Base-by-base conservation (phyloP, 64 coral and sea anemone species). In the Porites australiensis region DNA sequence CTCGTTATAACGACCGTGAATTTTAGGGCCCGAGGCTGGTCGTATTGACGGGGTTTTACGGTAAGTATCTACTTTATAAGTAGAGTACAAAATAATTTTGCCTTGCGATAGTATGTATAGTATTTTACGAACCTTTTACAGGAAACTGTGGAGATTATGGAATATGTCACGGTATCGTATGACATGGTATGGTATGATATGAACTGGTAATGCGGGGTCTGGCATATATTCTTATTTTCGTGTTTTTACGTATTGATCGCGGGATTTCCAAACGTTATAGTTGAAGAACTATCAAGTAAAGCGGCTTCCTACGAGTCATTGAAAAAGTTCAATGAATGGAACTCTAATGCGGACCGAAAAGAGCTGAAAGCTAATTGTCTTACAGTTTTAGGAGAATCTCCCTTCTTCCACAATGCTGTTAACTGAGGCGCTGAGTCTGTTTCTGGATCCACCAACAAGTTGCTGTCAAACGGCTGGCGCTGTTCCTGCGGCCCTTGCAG, bases 381-480 rank as follows among this genome's bases (percentile, higher is more conserved):
- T 67, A 84, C 81, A 19, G 61, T 44, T 84, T 67, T 16, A 13
- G 44, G 21, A 18, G 19, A 19, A 20, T 84, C 20, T 21, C 62
- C 81, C 68, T 67, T 84, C 45, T 68, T 84, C 81, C 81, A 84
- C 22, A 15, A 47, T 51, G 9, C 19, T 84, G 81, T 16, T 44
- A 61, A 64, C 57, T 82, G 79, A 6, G 57, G 37, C 3, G 58
- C 15, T 6, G 45, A 18, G 10, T 51, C 50, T 8, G 61, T 44
- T 50, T 45, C 68, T 23, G 81, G 81, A 18, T 84, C 81, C 18
- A 50, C 61, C 45, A 84, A 50, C 46, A 84, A 84, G 44, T 65
- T 64, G 44, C 44, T 84, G 63, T 84, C 81, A 50, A 68, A 11
- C 62, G 63, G 6, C 22, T 46, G 37, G 52, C n/a, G 58, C 79